Conservation (phyloP, 2,113 vertebrate genomes). For the Cynoglossus semilaevis region DNA sequence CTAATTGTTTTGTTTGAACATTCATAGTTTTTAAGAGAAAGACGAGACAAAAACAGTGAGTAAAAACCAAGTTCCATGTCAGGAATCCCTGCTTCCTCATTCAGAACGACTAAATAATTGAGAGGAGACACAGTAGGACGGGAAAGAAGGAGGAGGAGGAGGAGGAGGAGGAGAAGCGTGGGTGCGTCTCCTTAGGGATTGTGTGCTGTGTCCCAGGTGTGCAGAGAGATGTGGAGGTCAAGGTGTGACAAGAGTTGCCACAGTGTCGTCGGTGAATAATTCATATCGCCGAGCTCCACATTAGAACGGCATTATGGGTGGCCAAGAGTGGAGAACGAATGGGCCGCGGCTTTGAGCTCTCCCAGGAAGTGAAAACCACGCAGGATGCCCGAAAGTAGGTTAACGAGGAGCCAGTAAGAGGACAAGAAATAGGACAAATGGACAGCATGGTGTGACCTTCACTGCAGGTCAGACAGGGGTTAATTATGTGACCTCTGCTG, state of each 20-base stretch:
- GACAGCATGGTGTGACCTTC: constrained; percentile 25
- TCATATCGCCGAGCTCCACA: constrained; percentile 49
- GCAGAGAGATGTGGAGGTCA: constrained; percentile 32
- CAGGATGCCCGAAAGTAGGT: not conserved
- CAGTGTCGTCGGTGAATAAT: constrained; percentile 60
- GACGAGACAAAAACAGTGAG: constrained; percentile 30
- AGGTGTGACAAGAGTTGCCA: constrained; percentile 54
- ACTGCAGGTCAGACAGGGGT: constrained; percentile 17
- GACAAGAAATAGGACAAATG: constrained; percentile 8
- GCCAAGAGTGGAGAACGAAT: constrained; percentile 39
- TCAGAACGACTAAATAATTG: constrained; percentile 64
- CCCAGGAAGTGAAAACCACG: constrained; percentile 18
- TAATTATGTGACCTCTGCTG: constrained; percentile 43
- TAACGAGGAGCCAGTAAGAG: not conserved
- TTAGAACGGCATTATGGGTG: constrained; percentile 43
- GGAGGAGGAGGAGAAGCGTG: constrained; percentile 28
- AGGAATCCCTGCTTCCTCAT: constrained; percentile 28
- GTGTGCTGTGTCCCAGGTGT: constrained; percentile 50
- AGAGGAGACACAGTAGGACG: constrained; percentile 43
- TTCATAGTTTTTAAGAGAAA: too few species aligned
- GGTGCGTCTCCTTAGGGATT: constrained; percentile 47
- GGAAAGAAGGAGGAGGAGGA: constrained; percentile 23
- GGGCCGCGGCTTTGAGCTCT: constrained; percentile 35
- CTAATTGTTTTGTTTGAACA: too few species aligned
- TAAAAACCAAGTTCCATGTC: constrained; percentile 5